phyloP scores from a whole-genome alignment of 2,797 vertebrate genomes.

The Neosilurus hyrtlii region DNA sequence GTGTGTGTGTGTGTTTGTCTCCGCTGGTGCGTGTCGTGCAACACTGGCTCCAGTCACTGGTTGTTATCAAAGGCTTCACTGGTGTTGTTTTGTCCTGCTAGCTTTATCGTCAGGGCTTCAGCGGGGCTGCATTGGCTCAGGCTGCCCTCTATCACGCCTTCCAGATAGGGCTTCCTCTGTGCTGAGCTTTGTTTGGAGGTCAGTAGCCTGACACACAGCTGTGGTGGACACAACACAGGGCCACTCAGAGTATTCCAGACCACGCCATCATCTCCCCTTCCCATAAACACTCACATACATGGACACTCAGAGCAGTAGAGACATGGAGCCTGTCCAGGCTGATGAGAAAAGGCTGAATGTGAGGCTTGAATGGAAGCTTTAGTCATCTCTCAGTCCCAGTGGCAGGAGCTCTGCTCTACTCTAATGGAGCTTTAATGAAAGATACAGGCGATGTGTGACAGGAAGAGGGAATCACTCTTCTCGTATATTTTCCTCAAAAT shows the following conservation, averaged over 20 bases:
- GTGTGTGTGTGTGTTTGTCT: constrained; percentile 35
- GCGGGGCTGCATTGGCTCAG: constrained; percentile 48
- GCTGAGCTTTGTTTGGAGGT: constrained; percentile 58
- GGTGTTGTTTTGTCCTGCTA: constrained; percentile 57
- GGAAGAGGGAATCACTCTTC: constrained; percentile 22
- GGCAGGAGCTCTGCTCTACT: constrained; percentile 46
- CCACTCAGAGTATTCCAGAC: constrained; percentile 53
- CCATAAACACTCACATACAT: constrained; percentile 41
- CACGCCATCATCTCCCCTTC: constrained; percentile 46
- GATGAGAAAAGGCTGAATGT: constrained; percentile 52
- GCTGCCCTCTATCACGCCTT: constrained; percentile 55
- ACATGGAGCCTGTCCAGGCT: constrained; percentile 51
- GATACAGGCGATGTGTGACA: constrained; percentile 30
- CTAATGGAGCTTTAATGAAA: constrained; percentile 53
- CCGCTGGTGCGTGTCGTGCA: constrained; percentile 39
- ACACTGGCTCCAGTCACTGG: constrained; percentile 52
- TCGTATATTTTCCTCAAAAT: constrained; percentile 25
- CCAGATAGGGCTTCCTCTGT: constrained; percentile 59
- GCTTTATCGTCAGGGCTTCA: constrained; percentile 51
- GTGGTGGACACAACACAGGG: constrained; percentile 59
- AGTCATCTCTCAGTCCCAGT: constrained; percentile 46
- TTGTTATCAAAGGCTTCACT: constrained; percentile 56
- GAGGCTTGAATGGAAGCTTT: constrained; percentile 53
- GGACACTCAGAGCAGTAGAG: constrained; percentile 35
- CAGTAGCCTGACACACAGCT: constrained; percentile 60